Conservation (phyloP, 2,888 invertebrate species). For the Mythimna albipuncta region DNA sequence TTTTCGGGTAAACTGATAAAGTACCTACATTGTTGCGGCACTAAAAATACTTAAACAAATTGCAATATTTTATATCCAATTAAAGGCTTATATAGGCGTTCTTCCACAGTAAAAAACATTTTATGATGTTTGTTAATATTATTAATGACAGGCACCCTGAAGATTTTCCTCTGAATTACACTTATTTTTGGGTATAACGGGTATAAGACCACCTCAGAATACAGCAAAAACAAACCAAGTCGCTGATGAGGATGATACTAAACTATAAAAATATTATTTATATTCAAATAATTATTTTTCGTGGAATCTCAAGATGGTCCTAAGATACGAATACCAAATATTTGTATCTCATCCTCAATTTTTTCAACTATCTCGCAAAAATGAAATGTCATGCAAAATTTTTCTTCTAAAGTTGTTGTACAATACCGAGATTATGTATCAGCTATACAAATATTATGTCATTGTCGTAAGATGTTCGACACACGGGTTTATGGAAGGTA, state of each 20-base stretch:
- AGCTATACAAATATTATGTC: constrained; percentile 85
- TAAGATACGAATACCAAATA: constrained; percentile 48
- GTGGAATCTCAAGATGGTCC: constrained; percentile 21
- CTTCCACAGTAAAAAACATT: constrained; percentile 19
- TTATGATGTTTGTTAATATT: constrained; percentile 37
- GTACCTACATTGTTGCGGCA: constrained; percentile 34
- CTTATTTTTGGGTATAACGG: constrained; percentile 4
- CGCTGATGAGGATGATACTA: not conserved
- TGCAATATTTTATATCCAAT: constrained; percentile 22
- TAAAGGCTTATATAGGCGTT: constrained; percentile 8
- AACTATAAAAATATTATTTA: constrained; percentile 9
- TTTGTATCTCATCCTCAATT: constrained; percentile 46
- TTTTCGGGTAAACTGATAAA: not conserved
- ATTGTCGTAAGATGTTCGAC: constrained; percentile 79
- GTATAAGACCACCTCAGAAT: constrained; percentile 25
- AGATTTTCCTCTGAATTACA: constrained; percentile 7
- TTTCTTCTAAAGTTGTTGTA: constrained; percentile 70
- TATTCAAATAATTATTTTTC: constrained; percentile 6
- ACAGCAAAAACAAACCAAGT: constrained; percentile 5
- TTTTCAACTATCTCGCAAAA: constrained; percentile 54
- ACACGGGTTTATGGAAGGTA: constrained; percentile 66
- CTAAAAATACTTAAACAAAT: constrained; percentile 12
- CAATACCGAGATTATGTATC: constrained; percentile 77
- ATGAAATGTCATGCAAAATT: constrained; percentile 77
- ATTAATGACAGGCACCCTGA: constrained; percentile 33